Percentiles rank a stretch among this genome's conserved stretches.
phyloP scores from a whole-genome alignment of 2,888 invertebrate genomes.

The Osmoderma eremita region DNA sequence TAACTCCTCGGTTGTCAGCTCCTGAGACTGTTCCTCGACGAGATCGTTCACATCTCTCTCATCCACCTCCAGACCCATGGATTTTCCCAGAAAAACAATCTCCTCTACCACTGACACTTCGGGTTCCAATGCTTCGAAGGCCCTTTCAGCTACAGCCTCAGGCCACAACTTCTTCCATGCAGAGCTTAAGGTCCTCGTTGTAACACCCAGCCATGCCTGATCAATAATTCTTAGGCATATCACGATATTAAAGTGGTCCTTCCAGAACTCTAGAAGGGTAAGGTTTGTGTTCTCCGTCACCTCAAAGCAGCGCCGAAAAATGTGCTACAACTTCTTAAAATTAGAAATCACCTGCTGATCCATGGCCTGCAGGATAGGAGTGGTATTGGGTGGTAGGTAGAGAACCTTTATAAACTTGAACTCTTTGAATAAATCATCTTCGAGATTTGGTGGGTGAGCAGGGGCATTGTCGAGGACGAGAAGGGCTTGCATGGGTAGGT shows the following conservation, averaged over 20 bases:
- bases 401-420: slow-evolving; percentile 46
- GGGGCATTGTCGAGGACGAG: slow-evolving; percentile 52
- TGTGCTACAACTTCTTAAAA: slow-evolving; percentile 52
- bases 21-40: slow-evolving; percentile 48
- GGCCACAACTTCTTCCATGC: slow-evolving; percentile 47
- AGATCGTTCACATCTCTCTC: slow-evolving; percentile 18
- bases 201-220: slow-evolving; percentile 44
- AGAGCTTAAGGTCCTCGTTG: slow-evolving; percentile 42
- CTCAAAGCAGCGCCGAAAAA: slow-evolving; percentile 24
- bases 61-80: slow-evolving; percentile 16
- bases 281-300: slow-evolving; percentile 7
- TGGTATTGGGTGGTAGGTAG: slow-evolving; percentile 44
- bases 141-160: slow-evolving; percentile 50
- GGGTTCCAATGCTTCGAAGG: slow-evolving; percentile 55
- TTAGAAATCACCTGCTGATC: slow-evolving; percentile 51
- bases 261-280: slow-evolving; percentile 1
- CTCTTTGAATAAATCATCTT: slow-evolving; percentile 47
- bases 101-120: too few relatives aligned
- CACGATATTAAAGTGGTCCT: background rate
- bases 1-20: slow-evolving; percentile 50
- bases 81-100: slow-evolving; percentile 27
- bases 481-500: slow-evolving; percentile 49
- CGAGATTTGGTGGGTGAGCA: slow-evolving; percentile 48
- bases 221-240: slow-evolving; percentile 19
- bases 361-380: slow-evolving; percentile 51